A percentile compares a stretch with the other conserved stretches of the same genome.
phyloP scores from a whole-genome alignment of 1,140 invertebrate species.

The Semibalanus balanoides region DNA sequence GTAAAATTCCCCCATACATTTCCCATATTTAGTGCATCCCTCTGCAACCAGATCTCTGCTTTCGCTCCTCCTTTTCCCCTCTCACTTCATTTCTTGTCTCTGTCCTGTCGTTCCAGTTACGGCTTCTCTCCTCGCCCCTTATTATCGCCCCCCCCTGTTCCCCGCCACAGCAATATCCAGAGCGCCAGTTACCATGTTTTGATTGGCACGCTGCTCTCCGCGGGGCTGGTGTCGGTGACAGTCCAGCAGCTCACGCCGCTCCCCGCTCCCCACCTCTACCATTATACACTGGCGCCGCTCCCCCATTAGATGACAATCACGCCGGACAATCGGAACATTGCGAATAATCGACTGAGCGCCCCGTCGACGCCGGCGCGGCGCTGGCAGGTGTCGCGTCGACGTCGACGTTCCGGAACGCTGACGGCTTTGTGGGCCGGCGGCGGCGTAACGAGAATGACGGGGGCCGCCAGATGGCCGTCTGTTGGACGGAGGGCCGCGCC shows the following conservation, averaged over 20 bases:
- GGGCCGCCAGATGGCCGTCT: neutral
- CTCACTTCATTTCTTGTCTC: too few relatives aligned
- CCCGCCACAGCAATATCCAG: too few relatives aligned
- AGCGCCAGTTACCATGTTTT: too few relatives aligned
- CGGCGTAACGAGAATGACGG: neutral
- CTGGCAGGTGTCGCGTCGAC: neutral
- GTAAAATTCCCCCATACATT: too few relatives aligned
- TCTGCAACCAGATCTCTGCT: neutral
- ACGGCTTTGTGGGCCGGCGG: neutral
- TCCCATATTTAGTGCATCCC: neutral
- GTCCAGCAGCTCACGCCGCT: neutral
- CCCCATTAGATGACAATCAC: neutral
- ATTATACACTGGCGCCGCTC: neutral
- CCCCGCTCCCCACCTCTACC: too few relatives aligned
- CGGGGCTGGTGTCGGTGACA: neutral
- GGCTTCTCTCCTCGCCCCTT: neutral
- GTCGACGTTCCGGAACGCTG: neutral
- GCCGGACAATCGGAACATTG: neutral
- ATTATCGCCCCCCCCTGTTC: neutral
- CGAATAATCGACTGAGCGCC: neutral
- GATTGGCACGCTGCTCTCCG: neutral
- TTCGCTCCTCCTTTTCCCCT: neutral
- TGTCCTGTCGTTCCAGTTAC: too few relatives aligned
- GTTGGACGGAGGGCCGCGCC: neutral
- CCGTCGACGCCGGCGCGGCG: too few relatives aligned